These are phyloP conservation scores for Micronisus gabar DNA, from an alignment of 2,113 vertebrate species.

Conservation along the genomic window DNA sequence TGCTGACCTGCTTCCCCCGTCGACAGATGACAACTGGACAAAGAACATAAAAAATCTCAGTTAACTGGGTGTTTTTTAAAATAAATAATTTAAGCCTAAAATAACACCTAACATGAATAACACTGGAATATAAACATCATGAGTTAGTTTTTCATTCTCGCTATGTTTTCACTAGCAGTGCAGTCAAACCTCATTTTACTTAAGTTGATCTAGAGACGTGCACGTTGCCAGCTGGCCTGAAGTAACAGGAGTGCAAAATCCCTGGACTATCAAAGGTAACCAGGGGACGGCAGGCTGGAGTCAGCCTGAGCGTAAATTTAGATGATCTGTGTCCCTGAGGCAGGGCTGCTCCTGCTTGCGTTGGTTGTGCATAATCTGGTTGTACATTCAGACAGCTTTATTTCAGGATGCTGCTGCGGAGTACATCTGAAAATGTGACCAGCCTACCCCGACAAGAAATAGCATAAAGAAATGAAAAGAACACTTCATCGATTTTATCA, in stretches of 20 bases:
- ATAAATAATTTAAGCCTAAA: background rate
- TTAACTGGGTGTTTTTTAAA: background rate
- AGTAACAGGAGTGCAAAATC: background rate
- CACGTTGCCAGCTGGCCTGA: background rate
- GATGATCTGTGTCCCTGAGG: background rate
- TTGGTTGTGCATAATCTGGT: background rate
- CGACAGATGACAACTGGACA: background rate
- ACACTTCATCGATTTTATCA: accelerated
- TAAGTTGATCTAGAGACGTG: background rate
- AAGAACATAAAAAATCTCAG: background rate
- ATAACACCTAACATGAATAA: background rate
- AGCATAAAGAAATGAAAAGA: background rate
- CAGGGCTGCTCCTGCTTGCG: background rate
- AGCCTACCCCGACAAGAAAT: background rate
- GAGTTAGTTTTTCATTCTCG: background rate
- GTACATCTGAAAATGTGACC: background rate
- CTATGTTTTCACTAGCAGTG: background rate
- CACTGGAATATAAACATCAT: background rate
- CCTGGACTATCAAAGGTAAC: background rate
- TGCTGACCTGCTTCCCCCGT: background rate
- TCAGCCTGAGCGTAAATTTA: background rate
- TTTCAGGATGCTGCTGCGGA: background rate
- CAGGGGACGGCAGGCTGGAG: background rate
- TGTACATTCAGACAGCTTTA: background rate
- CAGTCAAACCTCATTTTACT: background rate